Evolutionary conservation across 2,113 vertebrate genomes (phyloP).

Genomic region (Cheilinus undulatus): DNA sequence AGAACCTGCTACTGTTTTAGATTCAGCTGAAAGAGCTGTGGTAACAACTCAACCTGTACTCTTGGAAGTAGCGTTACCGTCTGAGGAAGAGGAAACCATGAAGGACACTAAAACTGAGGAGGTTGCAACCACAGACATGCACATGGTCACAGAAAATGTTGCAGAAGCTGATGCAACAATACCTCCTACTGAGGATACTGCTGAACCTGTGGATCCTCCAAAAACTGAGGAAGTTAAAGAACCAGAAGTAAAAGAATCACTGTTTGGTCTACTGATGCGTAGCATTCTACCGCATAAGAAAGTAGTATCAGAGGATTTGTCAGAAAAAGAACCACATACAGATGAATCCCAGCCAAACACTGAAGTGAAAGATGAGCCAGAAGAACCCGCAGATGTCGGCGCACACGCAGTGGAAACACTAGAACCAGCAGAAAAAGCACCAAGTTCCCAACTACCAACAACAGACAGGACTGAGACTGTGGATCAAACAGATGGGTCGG

Average conservation of each 20-base stretch:
- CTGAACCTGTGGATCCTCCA: background rate
- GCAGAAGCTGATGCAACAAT: no score
- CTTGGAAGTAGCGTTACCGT: background rate
- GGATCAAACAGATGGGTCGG: slow-evolving; percentile 12
- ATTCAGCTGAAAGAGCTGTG: background rate
- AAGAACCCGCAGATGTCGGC: no score
- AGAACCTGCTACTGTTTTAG: background rate
- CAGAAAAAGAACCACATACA: background rate
- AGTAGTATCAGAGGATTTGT: no score
- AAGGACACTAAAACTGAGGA: background rate
- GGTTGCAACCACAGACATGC: no score
- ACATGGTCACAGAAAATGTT: no score
- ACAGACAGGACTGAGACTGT: slow-evolving; percentile 15
- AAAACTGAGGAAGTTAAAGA: slow-evolving; percentile 18
- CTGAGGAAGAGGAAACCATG: background rate
- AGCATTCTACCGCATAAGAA: no score
- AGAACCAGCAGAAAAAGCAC: background rate
- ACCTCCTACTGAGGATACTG: background rate
- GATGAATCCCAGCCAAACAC: background rate
- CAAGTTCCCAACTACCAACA: background rate
- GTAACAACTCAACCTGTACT: background rate
- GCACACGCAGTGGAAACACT: no score
- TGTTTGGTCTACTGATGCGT: no score
- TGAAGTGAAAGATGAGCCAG: background rate
- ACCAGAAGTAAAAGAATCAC: no score